Evolutionary conservation across 2,113 vertebrate species (phyloP), one percentile per base, ranked within the genome.

Genomic region (Octodon degus): DNA sequence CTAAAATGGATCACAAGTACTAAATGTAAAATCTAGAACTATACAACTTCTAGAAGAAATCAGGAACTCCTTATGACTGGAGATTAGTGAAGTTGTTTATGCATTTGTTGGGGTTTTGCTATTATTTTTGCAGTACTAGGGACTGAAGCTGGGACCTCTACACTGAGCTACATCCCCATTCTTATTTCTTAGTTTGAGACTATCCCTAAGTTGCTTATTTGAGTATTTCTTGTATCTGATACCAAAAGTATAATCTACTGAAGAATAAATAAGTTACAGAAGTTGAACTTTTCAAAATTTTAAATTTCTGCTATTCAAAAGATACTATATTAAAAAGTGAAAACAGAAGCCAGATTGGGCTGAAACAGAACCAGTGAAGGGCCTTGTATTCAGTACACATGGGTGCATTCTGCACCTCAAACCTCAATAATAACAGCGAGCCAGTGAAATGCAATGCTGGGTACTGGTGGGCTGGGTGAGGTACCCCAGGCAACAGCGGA

Each of bases 401-500:
- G 40, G 30, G 43, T 47, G 12, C 30, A 37, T 37, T 37, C 63
- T 30, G 37, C 11, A 77, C 65, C 67, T 72, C n/a, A 77, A 30
- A 94, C 30, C 86, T 74, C n/a, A 89, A 3, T 22, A 63, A 50
- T 55, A n/a, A 13, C 82, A 77, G 50, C 65, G 13, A 30, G 7
- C 37, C 37, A 30, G 8, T 11, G 8, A 53, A 3, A 25, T 27
- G 34, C 60, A 77, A 14, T 16, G 43, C 19, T 1, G 40, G 50
- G 27, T 16, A 20, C 27, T 37, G 60, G 55, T n/a, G n/a, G 25
- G 53, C 37, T 16, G 8, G 55, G 65, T n/a, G 70, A 19, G 62
- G 63, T 0, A 0, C 12, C 25, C 3, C 11, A 22, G 3, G 2
- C 24, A 14, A 12, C 19, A 1, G 1, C 0, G 4, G 32, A 50